Evolutionary conservation across 2,113 vertebrate species (phyloP), one percentile per base, ranked within the genome.

Genomic region (Amblyornis subalaris): DNA sequence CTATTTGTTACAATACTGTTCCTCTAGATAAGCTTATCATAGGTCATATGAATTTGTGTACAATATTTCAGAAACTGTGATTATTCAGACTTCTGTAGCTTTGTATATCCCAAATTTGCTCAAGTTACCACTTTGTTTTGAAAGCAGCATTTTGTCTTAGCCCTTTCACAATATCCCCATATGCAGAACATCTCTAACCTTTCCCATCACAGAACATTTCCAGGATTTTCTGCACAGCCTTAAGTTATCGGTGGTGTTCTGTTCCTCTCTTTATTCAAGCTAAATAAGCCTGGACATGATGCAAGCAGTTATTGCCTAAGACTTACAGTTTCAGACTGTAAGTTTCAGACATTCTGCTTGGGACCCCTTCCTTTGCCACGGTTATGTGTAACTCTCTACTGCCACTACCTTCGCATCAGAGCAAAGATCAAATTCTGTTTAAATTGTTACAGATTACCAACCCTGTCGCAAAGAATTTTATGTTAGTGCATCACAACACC

Each of bases 321-420:
- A 82, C 31, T 53, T 40, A 38, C 7, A n/a, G 55, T 38, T 38
- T 38, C 36, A 38, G 36, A 38, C 36, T 38, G 36, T 38, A 38
- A 31, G n/a, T n/a, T 61, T 67, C 70, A 61, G 29, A 69, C 40
- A 35, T 67, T 35, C 53, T 61, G 14, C n/a, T 47, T 47, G 54
- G 14, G n/a, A 67, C 7, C 4, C 28, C n/a, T 26, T 35, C 24
- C 40, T 47, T 54, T 48, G 35, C 29, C 6, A 4, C 31, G 35
- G 38, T 40, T 48, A 35, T 5, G 3, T 5, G 31, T 33, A 35
- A 69, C 35, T 36, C 45, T 38, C 40, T 47, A 19, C 25, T 38
- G 44, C 20, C 31, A 45, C 23, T 4, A 1, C 22, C 31, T 61
- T 40, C 0, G 0, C 36, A 48, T 15, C 26, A 55, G 9, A 86